Conservation (phyloP, 2,888 invertebrate genomes). For the Merodon equestris region DNA sequence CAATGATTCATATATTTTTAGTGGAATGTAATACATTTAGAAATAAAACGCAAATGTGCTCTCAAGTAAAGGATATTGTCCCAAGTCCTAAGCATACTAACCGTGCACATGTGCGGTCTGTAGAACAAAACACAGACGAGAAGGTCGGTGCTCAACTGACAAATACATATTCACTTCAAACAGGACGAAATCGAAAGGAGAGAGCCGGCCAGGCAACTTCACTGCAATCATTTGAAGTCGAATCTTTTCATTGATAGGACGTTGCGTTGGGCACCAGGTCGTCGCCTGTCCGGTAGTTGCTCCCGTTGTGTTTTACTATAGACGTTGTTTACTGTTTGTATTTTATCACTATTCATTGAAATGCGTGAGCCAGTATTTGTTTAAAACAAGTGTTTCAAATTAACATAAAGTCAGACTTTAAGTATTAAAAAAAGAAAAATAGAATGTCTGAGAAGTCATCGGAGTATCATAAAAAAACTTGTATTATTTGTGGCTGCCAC, state of each 20-base stretch:
- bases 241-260: conserved; percentile 45
- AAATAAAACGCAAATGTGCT: conserved; percentile 38
- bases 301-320: conserved; percentile 16
- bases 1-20: too few relatives aligned
- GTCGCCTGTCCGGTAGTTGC: conserved; percentile 34
- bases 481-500: conserved; percentile 79
- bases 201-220: conserved; percentile 20
- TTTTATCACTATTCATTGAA: conserved; percentile 11
- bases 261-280: conserved; percentile 18
- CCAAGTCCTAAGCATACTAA: conserved; percentile 18
- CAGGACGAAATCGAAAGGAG: conserved; percentile 53
- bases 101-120: conserved; percentile 64
- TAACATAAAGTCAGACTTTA: too few relatives aligned
- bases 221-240: conserved; percentile 51
- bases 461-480: conserved; percentile 78
- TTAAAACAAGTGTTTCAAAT: conserved; percentile 2
- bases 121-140: conserved; percentile 43
- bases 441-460: conserved; percentile 72
- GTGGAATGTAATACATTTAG: too few relatives aligned
- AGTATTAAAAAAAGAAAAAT: background rate
- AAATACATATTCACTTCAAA: conserved; percentile 19
- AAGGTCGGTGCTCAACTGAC: conserved; percentile 45
- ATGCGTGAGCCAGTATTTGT: conserved; percentile 15
- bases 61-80: background rate
- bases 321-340: background rate